Base-by-base conservation (phyloP, 2,113 vertebrate species). In the Labrus mixtus region DNA sequence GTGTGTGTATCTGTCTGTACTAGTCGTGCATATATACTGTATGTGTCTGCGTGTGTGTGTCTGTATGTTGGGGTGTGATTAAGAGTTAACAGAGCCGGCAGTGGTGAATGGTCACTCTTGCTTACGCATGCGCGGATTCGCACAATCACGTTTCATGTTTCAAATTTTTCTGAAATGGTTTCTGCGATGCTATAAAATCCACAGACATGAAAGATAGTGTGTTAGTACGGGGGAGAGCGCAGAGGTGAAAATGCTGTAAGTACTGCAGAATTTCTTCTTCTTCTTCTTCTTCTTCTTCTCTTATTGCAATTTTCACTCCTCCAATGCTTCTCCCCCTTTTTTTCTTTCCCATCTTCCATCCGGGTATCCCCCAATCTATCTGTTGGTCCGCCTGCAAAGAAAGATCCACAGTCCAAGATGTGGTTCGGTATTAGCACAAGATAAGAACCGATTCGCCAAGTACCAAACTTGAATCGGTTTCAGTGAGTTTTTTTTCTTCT, bases 291-390 rank as follows among this genome's bases (percentile, higher is more conserved):
- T 80, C 57, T 53, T 54, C 37, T 22, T 43, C 48, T 66, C 61
- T 78, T 25, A n/a, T 65, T 79, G 69, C 69, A 43, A 36, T 54
- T 53, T 78, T 60, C 54, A 78, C 67, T 84, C 78, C 76, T 82
- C 83, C 72, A 76, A 78, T 81, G 69, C 45, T 78, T 88, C 81
- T 65, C 71, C 50, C 63, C 57, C 39, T 29, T 78, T 80, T 78
- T 80, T 76, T 82, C 56, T 58, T 68, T 76, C 73, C 76, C 66
- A 22, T 84, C 81, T 84, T 87, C 68, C 71, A 78, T 83, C 90
- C 87, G 87, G 88, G 88, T 88, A 88, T 70, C 76, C 80, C 80
- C 67, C 54, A 66, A 76, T 85, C 79, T 76, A 72, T 89, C 75
- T 46, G 67, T 59, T 9, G 60, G 72, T 81, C 68, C 43, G 74